A percentile compares a stretch with the other conserved stretches of the same genome.
phyloP scores from a whole-genome alignment of 2,797 vertebrate genomes.

The Anabacerthia variegaticeps region DNA sequence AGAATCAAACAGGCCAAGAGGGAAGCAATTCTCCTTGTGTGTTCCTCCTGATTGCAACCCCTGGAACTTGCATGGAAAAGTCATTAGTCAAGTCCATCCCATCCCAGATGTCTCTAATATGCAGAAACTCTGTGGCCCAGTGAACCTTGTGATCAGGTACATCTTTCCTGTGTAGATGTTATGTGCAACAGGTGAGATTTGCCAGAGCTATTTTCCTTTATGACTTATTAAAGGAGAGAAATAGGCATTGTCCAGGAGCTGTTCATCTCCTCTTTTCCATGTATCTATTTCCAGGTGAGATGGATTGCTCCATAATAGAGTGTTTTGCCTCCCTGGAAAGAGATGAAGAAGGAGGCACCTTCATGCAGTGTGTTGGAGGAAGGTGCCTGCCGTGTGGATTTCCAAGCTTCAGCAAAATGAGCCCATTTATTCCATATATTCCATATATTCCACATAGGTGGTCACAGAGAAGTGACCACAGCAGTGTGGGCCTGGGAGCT shows the following conservation, averaged over 20 bases:
- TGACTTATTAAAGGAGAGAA: not conserved
- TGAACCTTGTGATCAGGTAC: not conserved
- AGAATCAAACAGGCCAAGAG: not conserved
- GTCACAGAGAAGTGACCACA: not conserved
- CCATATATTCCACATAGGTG: not conserved
- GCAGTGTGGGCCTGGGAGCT: not conserved
- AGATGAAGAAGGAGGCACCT: not conserved
- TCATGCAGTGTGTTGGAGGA: not conserved
- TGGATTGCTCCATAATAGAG: not conserved
- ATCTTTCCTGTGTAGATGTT: not conserved
- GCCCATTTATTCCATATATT: too few species aligned
- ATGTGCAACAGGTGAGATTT: not conserved
- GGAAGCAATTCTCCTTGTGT: not conserved
- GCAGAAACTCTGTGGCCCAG: not conserved
- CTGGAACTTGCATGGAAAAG: not conserved
- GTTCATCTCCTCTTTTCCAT: not conserved
- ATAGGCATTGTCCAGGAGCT: not conserved
- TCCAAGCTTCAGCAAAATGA: not conserved
- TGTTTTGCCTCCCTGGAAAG: not conserved
- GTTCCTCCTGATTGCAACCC: not conserved
- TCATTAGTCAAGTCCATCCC: not conserved
- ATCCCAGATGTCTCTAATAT: not conserved
- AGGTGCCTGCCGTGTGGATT: not conserved
- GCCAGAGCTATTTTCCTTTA: not conserved
- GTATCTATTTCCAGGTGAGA: not conserved